Percentiles rank a stretch among this genome's conserved stretches.
Evolutionary conservation across 2,797 vertebrate genomes (phyloP).

Genomic region (Catostomus latipinnis): DNA sequence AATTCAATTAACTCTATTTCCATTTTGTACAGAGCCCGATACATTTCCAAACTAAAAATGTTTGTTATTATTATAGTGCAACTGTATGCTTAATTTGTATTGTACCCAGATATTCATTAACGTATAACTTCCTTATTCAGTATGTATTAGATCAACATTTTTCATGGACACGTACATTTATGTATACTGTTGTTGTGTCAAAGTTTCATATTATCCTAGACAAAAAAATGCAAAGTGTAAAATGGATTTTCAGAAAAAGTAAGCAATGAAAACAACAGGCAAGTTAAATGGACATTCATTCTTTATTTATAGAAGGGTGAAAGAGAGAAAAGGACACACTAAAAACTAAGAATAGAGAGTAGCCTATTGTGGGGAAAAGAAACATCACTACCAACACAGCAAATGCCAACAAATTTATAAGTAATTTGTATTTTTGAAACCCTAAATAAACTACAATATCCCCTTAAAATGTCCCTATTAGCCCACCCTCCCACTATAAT

Average conservation of each 20-base stretch:
- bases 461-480: slow-evolving; percentile 61
- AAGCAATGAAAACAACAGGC: slow-evolving; percentile 2
- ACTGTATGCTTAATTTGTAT: no score
- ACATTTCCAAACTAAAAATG: no score
- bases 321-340: slow-evolving; percentile 29
- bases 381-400: slow-evolving; percentile 61
- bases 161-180: neutral
- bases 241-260: neutral
- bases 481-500: slow-evolving; percentile 63
- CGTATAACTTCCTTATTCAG: neutral
- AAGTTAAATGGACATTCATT: slow-evolving; percentile 41
- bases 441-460: slow-evolving; percentile 68
- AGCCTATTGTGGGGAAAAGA: slow-evolving; percentile 53
- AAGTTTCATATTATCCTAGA: neutral
- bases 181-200: neutral
- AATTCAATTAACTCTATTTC: no score
- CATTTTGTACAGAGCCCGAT: no score
- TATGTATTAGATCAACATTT: neutral
- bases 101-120: no score
- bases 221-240: neutral
- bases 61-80: no score
- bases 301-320: slow-evolving; percentile 59
- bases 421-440: slow-evolving; percentile 63
- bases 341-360: slow-evolving; percentile 55
- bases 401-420: slow-evolving; percentile 65